phyloP scores from a whole-genome alignment of 1,140 invertebrate species.

The Cotesia glomerata region DNA sequence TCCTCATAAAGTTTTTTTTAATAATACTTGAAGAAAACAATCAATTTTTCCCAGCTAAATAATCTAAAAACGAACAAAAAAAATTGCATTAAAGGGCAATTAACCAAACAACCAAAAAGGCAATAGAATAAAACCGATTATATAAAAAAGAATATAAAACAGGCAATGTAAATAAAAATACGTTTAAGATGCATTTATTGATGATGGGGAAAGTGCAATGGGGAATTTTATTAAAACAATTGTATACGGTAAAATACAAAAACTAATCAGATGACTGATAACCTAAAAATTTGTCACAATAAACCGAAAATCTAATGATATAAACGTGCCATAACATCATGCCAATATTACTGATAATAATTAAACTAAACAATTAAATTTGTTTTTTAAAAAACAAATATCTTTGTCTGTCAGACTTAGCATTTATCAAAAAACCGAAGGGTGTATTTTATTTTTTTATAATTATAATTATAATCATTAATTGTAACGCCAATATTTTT shows the following conservation, averaged over 20 bases:
- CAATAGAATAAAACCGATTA: slow-evolving; percentile 41
- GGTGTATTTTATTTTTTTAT: slow-evolving; percentile 11
- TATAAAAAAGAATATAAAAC: slow-evolving; percentile 32
- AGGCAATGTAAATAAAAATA: slow-evolving; percentile 60
- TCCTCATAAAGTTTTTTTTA: slow-evolving; percentile 1
- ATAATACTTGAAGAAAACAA: neutral
- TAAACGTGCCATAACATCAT: slow-evolving; percentile 63
- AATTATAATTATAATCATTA: neutral
- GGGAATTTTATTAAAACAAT: slow-evolving; percentile 24
- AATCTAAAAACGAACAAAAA: neutral
- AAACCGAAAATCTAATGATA: slow-evolving; percentile 47
- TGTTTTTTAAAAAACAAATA: slow-evolving; percentile 36
- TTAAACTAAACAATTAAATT: slow-evolving; percentile 51
- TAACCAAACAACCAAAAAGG: slow-evolving; percentile 27
- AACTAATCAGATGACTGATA: neutral
- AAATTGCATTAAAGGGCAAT: slow-evolving; percentile 40
- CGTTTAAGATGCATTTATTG: slow-evolving; percentile 60
- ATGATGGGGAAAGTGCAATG: slow-evolving; percentile 63
- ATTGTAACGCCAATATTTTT: neutral
- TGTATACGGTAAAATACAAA: slow-evolving; percentile 30
- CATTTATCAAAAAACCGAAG: neutral
- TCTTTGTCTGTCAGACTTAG: slow-evolving; percentile 43
- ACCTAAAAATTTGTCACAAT: too few relatives aligned
- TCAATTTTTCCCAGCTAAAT: too few relatives aligned
- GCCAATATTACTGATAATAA: slow-evolving; percentile 60